Conservation (phyloP, 1,140 invertebrate genomes). For the Pentalonia nigronervosa region DNA sequence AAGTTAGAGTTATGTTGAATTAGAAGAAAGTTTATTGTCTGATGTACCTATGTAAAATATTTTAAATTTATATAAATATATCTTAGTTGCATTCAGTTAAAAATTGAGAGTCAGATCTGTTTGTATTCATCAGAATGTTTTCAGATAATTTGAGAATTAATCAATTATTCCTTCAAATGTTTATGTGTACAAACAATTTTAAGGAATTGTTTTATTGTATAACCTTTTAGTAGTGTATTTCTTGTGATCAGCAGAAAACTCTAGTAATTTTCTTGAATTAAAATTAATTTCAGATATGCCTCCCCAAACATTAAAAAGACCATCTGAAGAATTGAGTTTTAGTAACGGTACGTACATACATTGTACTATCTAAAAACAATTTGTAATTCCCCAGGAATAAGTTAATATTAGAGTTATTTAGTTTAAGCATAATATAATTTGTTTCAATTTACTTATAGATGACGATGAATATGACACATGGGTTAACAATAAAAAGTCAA, state of each 20-base stretch:
- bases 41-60: not conserved
- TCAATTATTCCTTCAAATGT: not conserved
- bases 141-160: not conserved
- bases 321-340: slow-evolving; percentile 29
- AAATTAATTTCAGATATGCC: slow-evolving; percentile 52
- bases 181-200: not conserved
- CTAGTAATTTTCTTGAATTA: slow-evolving; percentile 40
- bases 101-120: not conserved
- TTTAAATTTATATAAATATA: not conserved
- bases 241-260: not conserved
- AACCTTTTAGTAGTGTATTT: not conserved
- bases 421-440: slow-evolving; percentile 40
- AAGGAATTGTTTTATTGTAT: not conserved
- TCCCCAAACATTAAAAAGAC: slow-evolving; percentile 51
- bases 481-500: slow-evolving; percentile 43
- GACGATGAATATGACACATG: slow-evolving; percentile 33
- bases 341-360: slow-evolving; percentile 49
- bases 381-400: not conserved
- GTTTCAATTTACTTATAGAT: slow-evolving; percentile 51
- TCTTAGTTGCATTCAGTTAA: not conserved
- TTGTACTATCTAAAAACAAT: slow-evolving; percentile 29
- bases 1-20: not conserved
- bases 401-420: not conserved
- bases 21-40: too few relatives aligned
- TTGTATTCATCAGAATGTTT: not conserved